phyloP scores from a whole-genome alignment of 1,140 invertebrate species.

The Pemphigus obesinymphae region DNA sequence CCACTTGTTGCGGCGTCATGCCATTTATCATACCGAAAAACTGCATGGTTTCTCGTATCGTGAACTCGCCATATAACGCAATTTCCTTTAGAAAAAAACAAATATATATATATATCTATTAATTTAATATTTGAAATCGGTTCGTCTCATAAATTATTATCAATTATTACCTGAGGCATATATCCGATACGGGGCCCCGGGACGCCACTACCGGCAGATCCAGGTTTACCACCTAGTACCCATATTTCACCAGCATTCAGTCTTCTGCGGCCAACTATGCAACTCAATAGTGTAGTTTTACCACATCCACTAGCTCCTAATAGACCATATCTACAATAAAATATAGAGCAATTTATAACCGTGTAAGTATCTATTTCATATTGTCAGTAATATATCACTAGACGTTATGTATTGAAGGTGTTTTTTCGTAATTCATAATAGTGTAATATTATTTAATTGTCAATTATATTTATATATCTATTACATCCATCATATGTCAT shows the following conservation, averaged over 20 bases:
- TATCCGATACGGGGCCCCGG: slow-evolving; percentile 76
- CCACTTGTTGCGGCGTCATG: slow-evolving; percentile 75
- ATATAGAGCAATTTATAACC: background rate
- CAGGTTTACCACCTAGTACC: slow-evolving; percentile 75
- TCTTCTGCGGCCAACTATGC: slow-evolving; percentile 73
- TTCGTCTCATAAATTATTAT: too few species aligned
- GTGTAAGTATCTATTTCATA: background rate
- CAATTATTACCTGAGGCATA: slow-evolving; percentile 79
- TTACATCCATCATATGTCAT: background rate
- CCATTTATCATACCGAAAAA: slow-evolving; percentile 96
- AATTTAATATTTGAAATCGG: too few species aligned
- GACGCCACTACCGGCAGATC: slow-evolving; percentile 72
- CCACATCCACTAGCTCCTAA: slow-evolving; percentile 79
- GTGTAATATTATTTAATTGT: background rate
- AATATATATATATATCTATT: too few species aligned
- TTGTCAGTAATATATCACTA: background rate
- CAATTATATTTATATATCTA: background rate
- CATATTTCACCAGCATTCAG: slow-evolving; percentile 75
- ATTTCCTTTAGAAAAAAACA: slow-evolving; percentile 69
- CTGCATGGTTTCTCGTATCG: slow-evolving; percentile 89
- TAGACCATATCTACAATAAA: slow-evolving; percentile 65
- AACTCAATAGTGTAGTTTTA: slow-evolving; percentile 77
- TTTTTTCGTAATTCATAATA: background rate
- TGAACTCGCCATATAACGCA: slow-evolving; percentile 89
- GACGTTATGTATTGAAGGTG: background rate